Percentiles rank a stretch among this genome's conserved stretches.
Conservation (phyloP, 2,888 invertebrate species). For the Dynastes maya region DNA sequence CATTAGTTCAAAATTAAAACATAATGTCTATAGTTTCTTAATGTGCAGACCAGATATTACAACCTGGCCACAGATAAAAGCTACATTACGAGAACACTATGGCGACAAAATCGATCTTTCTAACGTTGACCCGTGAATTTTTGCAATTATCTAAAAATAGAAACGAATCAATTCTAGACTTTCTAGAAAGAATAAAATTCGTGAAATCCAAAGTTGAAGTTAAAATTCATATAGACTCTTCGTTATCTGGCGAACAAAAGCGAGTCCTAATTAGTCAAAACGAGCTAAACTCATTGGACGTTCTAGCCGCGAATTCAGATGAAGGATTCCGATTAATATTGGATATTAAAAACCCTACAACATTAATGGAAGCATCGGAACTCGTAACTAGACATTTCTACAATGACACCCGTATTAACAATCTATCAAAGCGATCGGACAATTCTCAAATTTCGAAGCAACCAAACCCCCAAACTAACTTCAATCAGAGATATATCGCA, state of each 20-base stretch:
- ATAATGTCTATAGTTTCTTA: slow-evolving; percentile 31
- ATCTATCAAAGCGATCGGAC: neutral
- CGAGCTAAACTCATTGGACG: slow-evolving; percentile 43
- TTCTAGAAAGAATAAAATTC: slow-evolving; percentile 41
- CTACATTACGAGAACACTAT: slow-evolving; percentile 27
- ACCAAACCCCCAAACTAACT: neutral
- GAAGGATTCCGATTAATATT: slow-evolving; percentile 25
- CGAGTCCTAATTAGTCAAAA: slow-evolving; percentile 29
- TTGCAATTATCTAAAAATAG: slow-evolving; percentile 34
- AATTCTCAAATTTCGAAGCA: neutral
- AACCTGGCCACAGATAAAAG: slow-evolving; percentile 40
- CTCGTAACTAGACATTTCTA: slow-evolving; percentile 7
- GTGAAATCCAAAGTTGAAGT: slow-evolving; percentile 38
- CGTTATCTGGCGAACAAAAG: slow-evolving; percentile 17
- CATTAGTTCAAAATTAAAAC: slow-evolving; percentile 26
- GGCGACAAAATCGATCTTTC: slow-evolving; percentile 31
- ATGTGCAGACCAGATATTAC: too few species aligned
- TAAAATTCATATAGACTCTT: slow-evolving; percentile 41
- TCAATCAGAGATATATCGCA: neutral
- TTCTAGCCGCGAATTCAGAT: slow-evolving; percentile 36
- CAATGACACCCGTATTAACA: slow-evolving; percentile 18
- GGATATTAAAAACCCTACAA: slow-evolving; percentile 28
- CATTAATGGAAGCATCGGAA: slow-evolving; percentile 15
- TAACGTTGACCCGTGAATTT: slow-evolving; percentile 35
- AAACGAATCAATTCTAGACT: slow-evolving; percentile 44